Conservation (phyloP, 2,888 invertebrate genomes). For the Chromoteleia sp. region DNA sequence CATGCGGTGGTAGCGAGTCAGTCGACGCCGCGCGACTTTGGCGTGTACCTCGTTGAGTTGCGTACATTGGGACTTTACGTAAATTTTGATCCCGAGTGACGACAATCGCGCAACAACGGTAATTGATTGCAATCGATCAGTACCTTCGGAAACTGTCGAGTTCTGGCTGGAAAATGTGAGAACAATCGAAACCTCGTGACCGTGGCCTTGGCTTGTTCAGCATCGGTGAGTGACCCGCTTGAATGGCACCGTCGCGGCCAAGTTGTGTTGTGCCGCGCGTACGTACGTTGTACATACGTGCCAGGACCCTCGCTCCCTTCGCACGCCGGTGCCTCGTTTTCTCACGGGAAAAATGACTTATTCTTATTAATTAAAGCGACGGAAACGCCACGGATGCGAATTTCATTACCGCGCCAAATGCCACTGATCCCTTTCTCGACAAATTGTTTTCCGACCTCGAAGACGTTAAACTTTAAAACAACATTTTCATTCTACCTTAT, state of each 20-base stretch:
- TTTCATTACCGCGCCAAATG: conserved; percentile 8
- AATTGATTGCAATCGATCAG: conserved; percentile 23
- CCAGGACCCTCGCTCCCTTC: conserved; percentile 56
- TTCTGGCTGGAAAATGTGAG: conserved; percentile 5
- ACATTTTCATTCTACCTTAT: no score
- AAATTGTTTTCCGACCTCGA: no score
- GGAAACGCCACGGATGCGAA: conserved; percentile 40
- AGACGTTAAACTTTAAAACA: no score
- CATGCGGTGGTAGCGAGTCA: conserved; percentile 25
- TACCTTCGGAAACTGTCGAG: conserved; percentile 5
- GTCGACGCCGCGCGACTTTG: conserved; percentile 53
- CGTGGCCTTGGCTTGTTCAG: conserved; percentile 76
- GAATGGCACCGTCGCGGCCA: conserved; percentile 69
- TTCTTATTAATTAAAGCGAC: conserved; percentile 70
- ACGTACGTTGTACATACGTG: conserved; percentile 37
- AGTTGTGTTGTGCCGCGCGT: conserved; percentile 30
- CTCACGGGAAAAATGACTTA: conserved; percentile 78
- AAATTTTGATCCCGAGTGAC: not conserved
- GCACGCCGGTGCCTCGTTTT: conserved; percentile 75
- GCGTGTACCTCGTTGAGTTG: conserved; percentile 27
- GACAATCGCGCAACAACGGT: conserved; percentile 10
- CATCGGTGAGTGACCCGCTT: conserved; percentile 81
- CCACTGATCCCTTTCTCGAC: conserved; percentile 11
- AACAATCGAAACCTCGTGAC: conserved; percentile 12
- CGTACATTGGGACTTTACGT: not conserved